Base-by-base conservation (phyloP, 2,888 invertebrate genomes). In the Drosophila nr. fundita region DNA sequence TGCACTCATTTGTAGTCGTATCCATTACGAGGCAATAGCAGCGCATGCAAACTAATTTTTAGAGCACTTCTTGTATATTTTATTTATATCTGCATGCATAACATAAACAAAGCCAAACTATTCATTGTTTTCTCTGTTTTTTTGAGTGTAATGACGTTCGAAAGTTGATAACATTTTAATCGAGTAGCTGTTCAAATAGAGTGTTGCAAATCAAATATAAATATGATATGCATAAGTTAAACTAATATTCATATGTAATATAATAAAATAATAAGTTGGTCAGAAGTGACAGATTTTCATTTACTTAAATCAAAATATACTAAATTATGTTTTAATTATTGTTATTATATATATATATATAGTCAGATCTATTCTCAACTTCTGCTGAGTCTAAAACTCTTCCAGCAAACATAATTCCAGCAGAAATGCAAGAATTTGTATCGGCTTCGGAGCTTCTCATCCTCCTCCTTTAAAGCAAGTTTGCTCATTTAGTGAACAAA, bases 21-120 rank as follows among this genome's bases (percentile, higher is more conserved):
- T 86, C 83, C 87, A 89, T 88, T 86, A 76, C 89, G 65, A 48
- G 58, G 30, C 76, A 76, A 54, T 59, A 70, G 29, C 80, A 72
- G 58, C 63, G 85, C 83, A 84, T 90, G 86, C 80, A 85, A 88
- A 90, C 90, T 82, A 88, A 90, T 85, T 85, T 88, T 81, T 73
- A 73, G 62, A 57, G 69, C 80, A 73, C 89, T 72, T 69, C 58
- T 59, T 49, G 59, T 63, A 65, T 58, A 60, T 64, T 76, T 70
- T 70, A 87, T 83, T 81, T 81, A 70, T 79, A 57, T 49, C 32
- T 49, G n/a, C 21, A 7, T 52, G n/a, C 30, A 32, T 36, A 32
- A 24, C 18, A 49, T 8, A 27, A 27, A 49, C 27, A 49, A 49
- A 18, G 49, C 27, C 18, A 15, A 18, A 18, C 18, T 27, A 10